Base-by-base conservation (phyloP, 2,888 invertebrate genomes). In the Cataglyphis rosenhaueri region DNA sequence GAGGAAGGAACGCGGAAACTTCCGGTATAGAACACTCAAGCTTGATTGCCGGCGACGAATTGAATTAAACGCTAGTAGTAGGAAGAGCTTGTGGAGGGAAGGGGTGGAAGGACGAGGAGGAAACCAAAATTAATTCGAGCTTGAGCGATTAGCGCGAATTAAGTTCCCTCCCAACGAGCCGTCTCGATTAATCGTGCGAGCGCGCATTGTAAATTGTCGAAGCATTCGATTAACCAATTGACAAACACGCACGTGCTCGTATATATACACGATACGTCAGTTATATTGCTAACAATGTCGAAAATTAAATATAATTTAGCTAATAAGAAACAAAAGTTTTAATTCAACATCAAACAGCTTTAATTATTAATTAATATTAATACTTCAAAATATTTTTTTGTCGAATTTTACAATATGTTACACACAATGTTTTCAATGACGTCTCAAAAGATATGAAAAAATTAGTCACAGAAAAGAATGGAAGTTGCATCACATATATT, bases 21-120 rank as follows among this genome's bases (percentile, higher is more conserved):
- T 85, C 65, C 59, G 59, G 65, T 83, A 87, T 85, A 85, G 84
- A 81, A 79, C 70, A 78, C 61, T 84, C 73, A 68, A 83, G 81
- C 84, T 89, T 87, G 90, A 90, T 92, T 88, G 89, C 89, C 86
- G 88, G 75, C 85, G 75, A 87, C 84, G 84, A 87, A 91, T 90
- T 86, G 86, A 91, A 92, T 91, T 89, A 90, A 91, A 88, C 76
- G 76, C 65, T 84, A 62, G 64, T 83, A 62, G 62, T 61, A 32
- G 70, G 66, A 73, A 62, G n/a, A 21, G 38, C 52, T 8, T 21
- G 48, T 15, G 62, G 74, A 15, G 29, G 18, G 10, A 25, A 35
- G 8, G 25, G 18, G 25, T 44, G 0, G 32, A 29, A 29, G n/a
- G 25, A 74, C 78, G 64, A 75, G 83, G 66, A 71, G 75, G 73